Percentiles rank a stretch among this genome's conserved stretches.
Evolutionary conservation across 2,797 vertebrate species (phyloP).

Genomic region (Pampus argenteus): DNA sequence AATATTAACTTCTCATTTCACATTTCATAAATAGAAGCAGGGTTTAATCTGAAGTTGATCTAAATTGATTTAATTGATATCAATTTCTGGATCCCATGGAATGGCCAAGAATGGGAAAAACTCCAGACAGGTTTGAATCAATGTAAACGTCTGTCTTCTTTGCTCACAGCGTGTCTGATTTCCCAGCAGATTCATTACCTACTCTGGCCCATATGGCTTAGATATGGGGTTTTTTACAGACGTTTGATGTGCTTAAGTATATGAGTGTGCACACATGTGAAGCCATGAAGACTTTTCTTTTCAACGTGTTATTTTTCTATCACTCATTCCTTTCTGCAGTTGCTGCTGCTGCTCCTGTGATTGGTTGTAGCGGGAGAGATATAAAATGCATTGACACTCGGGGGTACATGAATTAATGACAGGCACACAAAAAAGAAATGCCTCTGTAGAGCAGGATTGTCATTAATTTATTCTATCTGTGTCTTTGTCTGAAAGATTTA

Average conservation of each 20-base stretch:
- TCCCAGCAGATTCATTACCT: constrained; percentile 16
- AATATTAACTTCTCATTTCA: constrained; percentile 21
- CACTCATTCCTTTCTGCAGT: constrained; percentile 39
- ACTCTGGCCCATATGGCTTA: constrained; percentile 8
- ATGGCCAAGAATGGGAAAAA: constrained; percentile 17
- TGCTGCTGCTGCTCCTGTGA: constrained; percentile 51
- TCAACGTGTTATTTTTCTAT: constrained; percentile 43
- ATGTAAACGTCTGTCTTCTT: constrained; percentile 8
- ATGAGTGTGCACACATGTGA: constrained; percentile 37
- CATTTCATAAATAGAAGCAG: constrained; percentile 8
- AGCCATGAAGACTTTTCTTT: constrained; percentile 39
- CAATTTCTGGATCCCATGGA: constrained; percentile 8
- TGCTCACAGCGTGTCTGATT: constrained; percentile 25
- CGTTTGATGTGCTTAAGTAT: constrained; percentile 50
- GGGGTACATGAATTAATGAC: constrained; percentile 67
- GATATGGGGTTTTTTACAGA: constrained; percentile 17
- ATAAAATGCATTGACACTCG: constrained; percentile 47
- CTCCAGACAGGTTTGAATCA: constrained; percentile 34
- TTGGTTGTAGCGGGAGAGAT: constrained; percentile 33
- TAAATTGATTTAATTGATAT: constrained; percentile 15
- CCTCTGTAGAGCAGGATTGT: constrained; percentile 36
- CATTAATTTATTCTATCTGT: constrained; percentile 48
- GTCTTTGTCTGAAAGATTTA: constrained; percentile 48
- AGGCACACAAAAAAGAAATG: constrained; percentile 48
- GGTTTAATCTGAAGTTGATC: constrained; percentile 8